Evolutionary conservation across 2,888 invertebrate species (phyloP), one percentile per base, ranked within the genome.

Genomic region (Amiota communis): DNA sequence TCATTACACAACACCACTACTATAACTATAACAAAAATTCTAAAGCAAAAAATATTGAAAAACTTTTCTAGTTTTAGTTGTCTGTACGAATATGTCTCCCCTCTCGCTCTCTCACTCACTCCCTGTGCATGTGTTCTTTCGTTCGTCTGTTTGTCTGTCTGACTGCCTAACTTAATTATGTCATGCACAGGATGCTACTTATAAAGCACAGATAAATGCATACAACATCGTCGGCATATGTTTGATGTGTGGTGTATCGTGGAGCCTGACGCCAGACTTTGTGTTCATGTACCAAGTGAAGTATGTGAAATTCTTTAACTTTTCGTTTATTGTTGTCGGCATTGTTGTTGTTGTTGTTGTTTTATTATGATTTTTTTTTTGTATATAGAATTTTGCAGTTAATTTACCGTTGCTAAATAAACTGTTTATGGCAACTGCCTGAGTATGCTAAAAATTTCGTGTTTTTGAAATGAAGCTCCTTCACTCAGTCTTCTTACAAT

Each of bases 321-420:
- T 36, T 46, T 17, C 20, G 15, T 20, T 36, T 36, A 36, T 23
- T 61, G 61, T 15, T 36, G 61, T 20, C 20, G 64, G n/a, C 73
- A 57, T 20, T 11, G 67, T 75, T 77, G 74, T 71, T 78, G 74
- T 17, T 67, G 15, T 57, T 64, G 64, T 46, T 69, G 36, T n/a
- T 46, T 67, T 36, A 61, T 69, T 70, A 71, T 57, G 59, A 64
- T 71, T 72, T 61, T 72, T 70, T 57, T 36, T 69, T 63, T 64
- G 64, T 70, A n/a, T 73, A 46, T 57, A 70, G 63, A 59, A 64
- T 59, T 83, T 79, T 84, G 85, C 83, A 87, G 87, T 87, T 87
- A 87, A 87, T 87, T 87, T 87, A 85, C 80, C 82, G 86, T 83
- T 86, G 86, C 87, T 85, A 85, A 87, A 87, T 87, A 87, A 87